Evolutionary conservation across 2,888 invertebrate species (phyloP).

Genomic region (Eledona agricola): DNA sequence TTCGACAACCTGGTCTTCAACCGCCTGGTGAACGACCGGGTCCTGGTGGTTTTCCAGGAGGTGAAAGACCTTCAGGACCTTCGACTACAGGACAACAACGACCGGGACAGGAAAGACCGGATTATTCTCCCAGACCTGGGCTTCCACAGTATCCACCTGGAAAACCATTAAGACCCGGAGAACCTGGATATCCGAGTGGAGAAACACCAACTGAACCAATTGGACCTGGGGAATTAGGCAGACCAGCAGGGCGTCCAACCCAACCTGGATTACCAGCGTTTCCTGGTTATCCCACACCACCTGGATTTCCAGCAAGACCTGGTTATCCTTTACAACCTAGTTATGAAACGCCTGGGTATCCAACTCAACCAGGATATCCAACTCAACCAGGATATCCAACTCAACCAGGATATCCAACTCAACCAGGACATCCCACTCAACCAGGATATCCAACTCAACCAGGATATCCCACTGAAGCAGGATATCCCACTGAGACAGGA

Average conservation of each 20-base stretch:
- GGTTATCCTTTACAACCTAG: slow-evolving; percentile 28
- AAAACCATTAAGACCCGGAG: slow-evolving; percentile 8
- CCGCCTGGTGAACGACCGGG: slow-evolving; percentile 1
- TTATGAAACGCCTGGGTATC: slow-evolving; percentile 23
- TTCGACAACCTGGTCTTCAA: slow-evolving; percentile 41
- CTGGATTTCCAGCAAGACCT: slow-evolving; percentile 8
- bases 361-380: slow-evolving; percentile 1
- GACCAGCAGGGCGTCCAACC: slow-evolving; percentile 1
- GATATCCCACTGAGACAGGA: slow-evolving; percentile 12
- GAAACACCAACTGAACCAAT: no score
- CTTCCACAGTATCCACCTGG: no score
- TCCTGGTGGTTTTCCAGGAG: slow-evolving; percentile 27
- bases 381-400: slow-evolving; percentile 4
- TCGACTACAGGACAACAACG: no score
- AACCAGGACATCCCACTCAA: slow-evolving; percentile 5
- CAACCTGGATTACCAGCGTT: slow-evolving; percentile 24
- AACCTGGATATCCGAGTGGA: slow-evolving; percentile 34
- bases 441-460: slow-evolving; percentile 2
- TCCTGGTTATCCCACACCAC: slow-evolving; percentile 23
- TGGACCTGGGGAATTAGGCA: no score
- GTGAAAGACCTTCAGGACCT: slow-evolving; percentile 32
- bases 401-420: slow-evolving; percentile 1
- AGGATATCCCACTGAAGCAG: slow-evolving; percentile 6
- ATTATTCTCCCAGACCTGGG: no score
- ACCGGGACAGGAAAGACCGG: no score